Percentiles rank a stretch among this genome's conserved stretches.
Conservation (phyloP, 1,140 invertebrate genomes). For the Heterodera schachtii region DNA sequence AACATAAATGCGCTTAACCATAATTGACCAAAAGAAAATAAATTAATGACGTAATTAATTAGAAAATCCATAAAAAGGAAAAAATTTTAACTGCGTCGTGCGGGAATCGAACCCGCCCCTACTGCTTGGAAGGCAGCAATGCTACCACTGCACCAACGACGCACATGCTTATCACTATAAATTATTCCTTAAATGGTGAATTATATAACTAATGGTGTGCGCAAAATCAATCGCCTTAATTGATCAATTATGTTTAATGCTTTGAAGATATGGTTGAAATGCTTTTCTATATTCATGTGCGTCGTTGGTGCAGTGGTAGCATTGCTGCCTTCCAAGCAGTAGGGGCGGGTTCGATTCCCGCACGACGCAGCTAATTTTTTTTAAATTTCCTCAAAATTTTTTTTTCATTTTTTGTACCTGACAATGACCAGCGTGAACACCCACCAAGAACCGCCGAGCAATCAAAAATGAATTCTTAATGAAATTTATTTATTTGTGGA, state of each 20-base stretch:
- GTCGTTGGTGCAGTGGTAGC: background rate
- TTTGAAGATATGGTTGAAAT: background rate
- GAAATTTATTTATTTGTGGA: conserved; percentile 59
- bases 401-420: no score
- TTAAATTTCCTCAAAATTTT: no score
- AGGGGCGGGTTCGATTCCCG: conserved; percentile 1
- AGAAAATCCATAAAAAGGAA: background rate
- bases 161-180: background rate
- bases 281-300: background rate
- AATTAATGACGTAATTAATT: background rate
- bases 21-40: no score
- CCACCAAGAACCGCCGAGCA: conserved; percentile 82
- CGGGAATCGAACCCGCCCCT: conserved; percentile 1
- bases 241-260: background rate
- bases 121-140: conserved; percentile 2
- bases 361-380: background rate
- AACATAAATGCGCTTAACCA: no score
- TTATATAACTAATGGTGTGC: background rate
- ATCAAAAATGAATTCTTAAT: conserved; percentile 1
- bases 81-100: background rate
- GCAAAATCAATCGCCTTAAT: background rate
- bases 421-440: conserved; percentile 95
- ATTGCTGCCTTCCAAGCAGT: conserved; percentile 2
- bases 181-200: background rate
- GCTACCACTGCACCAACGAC: conserved; percentile 2